phyloP scores from a whole-genome alignment of 1,140 invertebrate genomes.

The Lepidurus apus region DNA sequence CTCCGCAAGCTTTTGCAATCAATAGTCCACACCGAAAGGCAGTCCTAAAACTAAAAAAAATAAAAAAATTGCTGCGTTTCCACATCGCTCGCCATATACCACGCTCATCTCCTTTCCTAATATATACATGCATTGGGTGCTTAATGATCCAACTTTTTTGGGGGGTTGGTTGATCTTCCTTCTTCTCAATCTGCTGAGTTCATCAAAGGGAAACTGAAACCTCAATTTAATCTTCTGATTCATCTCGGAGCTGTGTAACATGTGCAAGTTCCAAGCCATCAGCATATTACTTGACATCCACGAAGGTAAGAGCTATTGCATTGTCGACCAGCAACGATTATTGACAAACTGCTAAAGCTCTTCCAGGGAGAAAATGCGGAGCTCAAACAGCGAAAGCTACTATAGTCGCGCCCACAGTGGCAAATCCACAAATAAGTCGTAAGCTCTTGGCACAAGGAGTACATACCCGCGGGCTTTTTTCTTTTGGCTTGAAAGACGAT shows the following conservation, averaged over 20 bases:
- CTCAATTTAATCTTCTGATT: neutral
- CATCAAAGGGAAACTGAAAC: neutral
- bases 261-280: neutral
- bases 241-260: neutral
- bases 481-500: neutral
- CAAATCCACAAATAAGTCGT: neutral
- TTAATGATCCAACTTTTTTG: neutral
- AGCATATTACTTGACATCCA: neutral
- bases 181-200: neutral
- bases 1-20: constrained; percentile 4
- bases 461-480: neutral
- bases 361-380: neutral
- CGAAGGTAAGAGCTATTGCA: too few species aligned
- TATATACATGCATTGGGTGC: too few species aligned
- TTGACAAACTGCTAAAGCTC: neutral
- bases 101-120: too few species aligned
- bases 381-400: neutral
- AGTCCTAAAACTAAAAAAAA: neutral
- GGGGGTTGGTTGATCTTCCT: neutral
- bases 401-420: neutral
- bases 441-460: neutral
- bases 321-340: neutral
- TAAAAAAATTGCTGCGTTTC: neutral
- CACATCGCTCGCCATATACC: too few species aligned
- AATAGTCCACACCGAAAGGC: neutral